phyloP scores from a whole-genome alignment of 1,140 invertebrate species.

The Drosophila sulfurigaster region DNA sequence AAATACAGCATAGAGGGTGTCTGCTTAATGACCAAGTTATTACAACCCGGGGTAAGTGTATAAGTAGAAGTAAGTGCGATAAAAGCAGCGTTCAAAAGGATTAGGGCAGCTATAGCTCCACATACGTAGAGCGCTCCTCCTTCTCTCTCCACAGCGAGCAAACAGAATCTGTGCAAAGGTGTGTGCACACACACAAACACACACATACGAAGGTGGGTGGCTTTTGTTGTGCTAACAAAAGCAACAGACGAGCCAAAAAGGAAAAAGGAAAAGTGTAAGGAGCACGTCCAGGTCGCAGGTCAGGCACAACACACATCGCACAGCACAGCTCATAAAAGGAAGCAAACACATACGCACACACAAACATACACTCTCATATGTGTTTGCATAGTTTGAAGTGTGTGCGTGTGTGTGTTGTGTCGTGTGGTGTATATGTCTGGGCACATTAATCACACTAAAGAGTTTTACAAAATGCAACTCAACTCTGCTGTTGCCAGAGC shows the following conservation, averaged over 20 bases:
- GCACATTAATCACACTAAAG: conserved; percentile 83
- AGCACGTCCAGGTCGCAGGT: conserved; percentile 76
- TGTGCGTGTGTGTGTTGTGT: conserved; percentile 34
- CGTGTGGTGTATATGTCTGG: conserved; percentile 47
- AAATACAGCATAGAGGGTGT: conserved; percentile 18
- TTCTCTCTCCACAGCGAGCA: conserved; percentile 24
- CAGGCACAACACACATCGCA: conserved; percentile 53
- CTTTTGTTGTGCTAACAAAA: conserved; percentile 79
- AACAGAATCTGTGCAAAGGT: conserved; percentile 59
- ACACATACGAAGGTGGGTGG: conserved; percentile 48
- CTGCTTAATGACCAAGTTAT: conserved; percentile 51
- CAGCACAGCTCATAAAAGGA: conserved; percentile 40
- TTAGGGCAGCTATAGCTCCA: conserved; percentile 58
- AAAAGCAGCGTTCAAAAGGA: conserved; percentile 79
- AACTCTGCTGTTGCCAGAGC: conserved; percentile 41
- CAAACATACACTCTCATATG: conserved; percentile 2
- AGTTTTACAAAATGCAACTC: conserved; percentile 80
- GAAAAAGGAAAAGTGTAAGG: conserved; percentile 81
- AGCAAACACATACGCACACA: conserved; percentile 42
- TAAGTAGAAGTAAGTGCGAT: conserved; percentile 70
- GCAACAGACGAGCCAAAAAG: conserved; percentile 55
- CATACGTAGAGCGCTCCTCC: conserved; percentile 3
- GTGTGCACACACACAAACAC: conserved; percentile 2
- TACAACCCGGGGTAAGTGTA: conserved; percentile 38
- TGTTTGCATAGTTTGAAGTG: conserved; percentile 42